Conservation (phyloP, 2,888 invertebrate genomes). For the Cephus runcator region DNA sequence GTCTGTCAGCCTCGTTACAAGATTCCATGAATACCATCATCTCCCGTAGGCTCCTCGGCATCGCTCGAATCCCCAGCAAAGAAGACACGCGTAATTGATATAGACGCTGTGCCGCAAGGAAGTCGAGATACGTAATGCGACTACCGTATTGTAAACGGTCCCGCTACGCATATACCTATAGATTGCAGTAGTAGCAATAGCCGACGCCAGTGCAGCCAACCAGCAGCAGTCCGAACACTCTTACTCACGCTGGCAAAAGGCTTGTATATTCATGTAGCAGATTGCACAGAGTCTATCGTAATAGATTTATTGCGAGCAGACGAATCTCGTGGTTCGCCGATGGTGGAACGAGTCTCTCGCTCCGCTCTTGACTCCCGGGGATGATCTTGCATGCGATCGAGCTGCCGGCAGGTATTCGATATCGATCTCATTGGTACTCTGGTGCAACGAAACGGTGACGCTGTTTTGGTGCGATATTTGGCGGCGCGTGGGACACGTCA, state of each 20-base stretch:
- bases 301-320: conserved; percentile 36
- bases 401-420: neutral
- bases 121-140: neutral
- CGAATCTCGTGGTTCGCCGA: conserved; percentile 16
- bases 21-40: conserved; percentile 53
- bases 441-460: neutral
- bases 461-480: neutral
- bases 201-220: neutral
- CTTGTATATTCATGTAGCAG: neutral
- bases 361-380: neutral
- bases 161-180: neutral
- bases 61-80: conserved; percentile 7
- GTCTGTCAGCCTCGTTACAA: conserved; percentile 47
- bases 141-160: neutral
- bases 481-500: neutral
- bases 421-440: neutral
- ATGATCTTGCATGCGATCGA: neutral
- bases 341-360: neutral
- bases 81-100: conserved; percentile 48
- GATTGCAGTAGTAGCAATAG: neutral
- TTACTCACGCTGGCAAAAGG: neutral
- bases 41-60: conserved; percentile 16
- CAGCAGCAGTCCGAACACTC: neutral
- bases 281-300: conserved; percentile 8
- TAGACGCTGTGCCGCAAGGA: conserved; percentile 22